phyloP scores from a whole-genome alignment of 1,140 invertebrate genomes.

The Trichogramma pretiosum region DNA sequence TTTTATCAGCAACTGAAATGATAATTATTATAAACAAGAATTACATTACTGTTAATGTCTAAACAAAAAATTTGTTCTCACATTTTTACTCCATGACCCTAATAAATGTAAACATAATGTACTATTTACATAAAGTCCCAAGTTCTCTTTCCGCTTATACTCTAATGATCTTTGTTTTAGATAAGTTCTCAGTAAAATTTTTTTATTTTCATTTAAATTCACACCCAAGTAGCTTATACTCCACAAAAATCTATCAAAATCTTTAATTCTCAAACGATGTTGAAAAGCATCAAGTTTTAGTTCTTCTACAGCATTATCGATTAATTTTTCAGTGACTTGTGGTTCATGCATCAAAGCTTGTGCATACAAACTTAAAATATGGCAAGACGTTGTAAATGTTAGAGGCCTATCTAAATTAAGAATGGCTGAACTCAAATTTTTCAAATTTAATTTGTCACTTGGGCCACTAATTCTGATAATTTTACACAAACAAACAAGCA shows the following conservation, averaged over 20 bases:
- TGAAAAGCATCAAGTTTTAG: neutral
- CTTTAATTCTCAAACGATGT: conserved; percentile 12
- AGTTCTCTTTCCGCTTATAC: neutral
- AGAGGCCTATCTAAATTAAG: conserved; percentile 7
- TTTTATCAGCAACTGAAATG: conserved; percentile 14
- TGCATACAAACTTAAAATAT: conserved; percentile 20
- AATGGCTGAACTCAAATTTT: conserved; percentile 18
- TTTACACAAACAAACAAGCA: conserved; percentile 21
- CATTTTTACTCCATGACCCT: neutral
- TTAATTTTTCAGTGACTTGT: conserved; percentile 8
- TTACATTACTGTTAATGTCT: no score
- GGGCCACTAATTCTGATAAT: conserved; percentile 11
- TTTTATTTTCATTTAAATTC: neutral
- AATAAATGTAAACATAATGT: conserved; percentile 3
- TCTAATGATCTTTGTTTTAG: neutral
- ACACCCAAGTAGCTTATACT: conserved; percentile 14
- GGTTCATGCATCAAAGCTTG: conserved; percentile 3
- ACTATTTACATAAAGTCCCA: neutral
- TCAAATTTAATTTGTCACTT: conserved; percentile 7
- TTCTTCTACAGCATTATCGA: conserved; percentile 8
- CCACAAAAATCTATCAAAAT: conserved; percentile 20
- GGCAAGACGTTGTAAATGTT: conserved; percentile 1
- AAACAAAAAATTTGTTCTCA: no score
- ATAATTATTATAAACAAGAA: conserved; percentile 7
- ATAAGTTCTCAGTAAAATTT: neutral